Conservation (phyloP, 2,113 vertebrate species). For the Porphyrio hochstetteri region DNA sequence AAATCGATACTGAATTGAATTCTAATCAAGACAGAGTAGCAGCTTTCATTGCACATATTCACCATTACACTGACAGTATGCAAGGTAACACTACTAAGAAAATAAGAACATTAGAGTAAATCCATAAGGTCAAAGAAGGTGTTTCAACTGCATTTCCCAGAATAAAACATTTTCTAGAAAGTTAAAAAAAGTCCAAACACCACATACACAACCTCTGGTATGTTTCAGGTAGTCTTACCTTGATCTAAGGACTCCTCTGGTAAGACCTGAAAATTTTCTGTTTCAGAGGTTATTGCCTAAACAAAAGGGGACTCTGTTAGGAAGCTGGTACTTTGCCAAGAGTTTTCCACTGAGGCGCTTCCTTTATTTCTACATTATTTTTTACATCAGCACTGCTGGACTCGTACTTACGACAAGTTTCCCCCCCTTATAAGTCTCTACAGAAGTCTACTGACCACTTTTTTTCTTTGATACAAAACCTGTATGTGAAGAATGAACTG, state of each 20-base stretch:
- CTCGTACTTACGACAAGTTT: neutral
- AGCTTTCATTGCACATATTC: neutral
- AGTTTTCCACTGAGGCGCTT: neutral
- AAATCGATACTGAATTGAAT: neutral
- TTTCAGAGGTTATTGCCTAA: neutral
- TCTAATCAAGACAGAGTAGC: neutral
- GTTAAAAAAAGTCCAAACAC: neutral
- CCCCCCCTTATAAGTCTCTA: neutral
- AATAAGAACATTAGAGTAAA: neutral
- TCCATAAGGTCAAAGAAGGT: neutral
- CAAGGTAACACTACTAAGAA: neutral
- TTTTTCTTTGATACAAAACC: neutral
- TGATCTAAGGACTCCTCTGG: neutral
- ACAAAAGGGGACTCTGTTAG: neutral
- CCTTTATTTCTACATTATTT: neutral
- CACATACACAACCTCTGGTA: neutral
- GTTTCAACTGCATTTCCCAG: neutral
- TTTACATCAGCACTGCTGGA: neutral
- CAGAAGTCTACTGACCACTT: neutral
- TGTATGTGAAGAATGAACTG: neutral
- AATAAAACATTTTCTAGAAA: neutral
- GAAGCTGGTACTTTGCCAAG: neutral
- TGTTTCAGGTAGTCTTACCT: conserved; percentile 18
- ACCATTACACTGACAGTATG: neutral
- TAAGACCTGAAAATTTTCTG: neutral